Evolutionary conservation across 1,140 invertebrate species (phyloP), one percentile per base, ranked within the genome.

Genomic region (Adelges cooleyi): DNA sequence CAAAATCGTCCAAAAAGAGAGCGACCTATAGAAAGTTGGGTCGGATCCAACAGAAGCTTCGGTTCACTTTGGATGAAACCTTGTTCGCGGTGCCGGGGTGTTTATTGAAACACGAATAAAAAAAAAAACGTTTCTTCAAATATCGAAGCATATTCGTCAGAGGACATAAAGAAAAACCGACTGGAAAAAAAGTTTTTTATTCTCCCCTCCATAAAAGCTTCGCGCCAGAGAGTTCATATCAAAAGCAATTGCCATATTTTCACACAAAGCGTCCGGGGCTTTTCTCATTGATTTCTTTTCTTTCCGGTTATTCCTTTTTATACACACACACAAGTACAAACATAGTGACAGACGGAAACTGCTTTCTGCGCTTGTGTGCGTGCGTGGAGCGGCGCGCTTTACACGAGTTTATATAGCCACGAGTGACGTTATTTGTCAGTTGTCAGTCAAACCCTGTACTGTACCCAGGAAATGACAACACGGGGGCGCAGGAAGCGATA

Each of bases 401-500:
- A 46, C 56, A 44, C 17, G 5, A 40, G 40, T 62, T 62, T 62
- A 62, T 62, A 62, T 40, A 40, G 20, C 25, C 56, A 17, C 44
- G 54, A 59, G 54, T 59, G 56, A 62, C 56, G 56, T 62, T 42
- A 62, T 62, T 62, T 62, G 56, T 62, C 56, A 62, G 56, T 62
- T 62, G 56, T 62, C 56, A 62, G 56, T 62, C 56, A 62, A 62
- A n/a, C 44, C 23, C 56, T 33, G 11, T 33, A 33, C 5, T 6
- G 5, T 6, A 33, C 29, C 5, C 29, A 33, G 29, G 29, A 33
- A 33, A 33, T 11, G 29, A 33, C 29, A 33, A 33, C 29, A 33
- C 17, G 42, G 54, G 56, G 27, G 44, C 56, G 23, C 42, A 42
- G 29, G 42, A 11, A 40, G 56, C 56, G 56, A 62, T 62, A 62